Base-by-base conservation (phyloP, 2,888 invertebrate genomes). In the Ditula angustiorana region DNA sequence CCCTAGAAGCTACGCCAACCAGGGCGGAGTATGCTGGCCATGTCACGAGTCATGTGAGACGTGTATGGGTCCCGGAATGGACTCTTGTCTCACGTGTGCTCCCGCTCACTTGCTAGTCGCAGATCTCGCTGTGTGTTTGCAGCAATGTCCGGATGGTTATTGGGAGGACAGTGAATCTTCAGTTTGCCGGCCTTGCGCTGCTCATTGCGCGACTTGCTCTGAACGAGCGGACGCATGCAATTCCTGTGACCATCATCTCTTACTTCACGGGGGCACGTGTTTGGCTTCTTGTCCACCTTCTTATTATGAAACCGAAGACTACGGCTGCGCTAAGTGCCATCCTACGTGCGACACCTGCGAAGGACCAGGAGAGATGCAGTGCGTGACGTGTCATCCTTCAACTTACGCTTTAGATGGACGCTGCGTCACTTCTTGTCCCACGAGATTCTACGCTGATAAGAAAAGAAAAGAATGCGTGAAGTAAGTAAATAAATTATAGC, bases 1-100 rank as follows among this genome's bases (percentile, higher is more conserved):
- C 5, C 96, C 96, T 11, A 94, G 97, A 74, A 97, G 97, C 78
- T 98, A 96, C 76, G 95, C 96, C 0, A 96, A 97, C 80, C 95
- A 96, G 75, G 96, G 96, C 44, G 96, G 95, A 46, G 95, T 96
- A 21, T 98, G 98, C 77, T 96, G 96, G 94, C 96, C 96, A 0
- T 98, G 98, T 76, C 97, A 98, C 80, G 97, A 97, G 79, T 97
- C 97, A 11, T 98, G 98, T 79, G 96, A 96, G 81, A 97, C 96
- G 13, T 98, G 98, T 77, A 96, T 96, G 23, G 98, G 98, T 5
- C 95, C 97, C 2, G 97, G 97, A 10, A 97, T 96, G 81, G 97
- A 97, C 80, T 97, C 97, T 59, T 98, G 98, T 79, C 90, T 97
- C 47, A 96, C 96, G 1, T 98, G 98, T 84, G 96, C 97, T 0